Percentiles rank a stretch among this genome's conserved stretches.
Evolutionary conservation across 2,797 vertebrate species (phyloP).

Genomic region (Scyliorhinus canicula): DNA sequence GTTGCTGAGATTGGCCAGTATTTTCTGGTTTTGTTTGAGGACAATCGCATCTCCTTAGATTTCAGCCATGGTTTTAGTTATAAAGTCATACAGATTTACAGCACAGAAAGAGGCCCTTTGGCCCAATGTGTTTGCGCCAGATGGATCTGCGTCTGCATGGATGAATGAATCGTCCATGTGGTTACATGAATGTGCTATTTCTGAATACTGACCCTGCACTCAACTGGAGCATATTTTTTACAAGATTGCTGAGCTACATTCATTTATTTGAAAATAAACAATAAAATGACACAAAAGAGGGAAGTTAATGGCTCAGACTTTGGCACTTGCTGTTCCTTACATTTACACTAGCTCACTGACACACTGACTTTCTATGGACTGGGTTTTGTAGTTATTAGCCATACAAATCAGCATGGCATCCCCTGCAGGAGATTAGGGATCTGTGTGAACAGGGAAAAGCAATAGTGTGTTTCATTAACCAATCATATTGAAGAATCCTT

Average conservation of each 20-base stretch:
- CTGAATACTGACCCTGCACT: neutral
- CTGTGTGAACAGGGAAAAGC: no score
- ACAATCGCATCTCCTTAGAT: neutral
- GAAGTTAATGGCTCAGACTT: neutral
- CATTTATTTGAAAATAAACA: neutral
- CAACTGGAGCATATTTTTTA: neutral
- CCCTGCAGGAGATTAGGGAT: no score
- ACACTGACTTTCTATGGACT: neutral
- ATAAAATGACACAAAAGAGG: neutral
- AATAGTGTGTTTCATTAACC: no score
- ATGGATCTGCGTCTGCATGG: no score
- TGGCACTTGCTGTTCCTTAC: neutral
- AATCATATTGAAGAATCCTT: neutral
- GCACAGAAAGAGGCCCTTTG: no score
- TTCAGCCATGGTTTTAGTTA: neutral
- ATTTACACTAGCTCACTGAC: neutral
- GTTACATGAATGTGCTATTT: neutral
- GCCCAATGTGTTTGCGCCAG: no score
- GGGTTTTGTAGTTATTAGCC: neutral
- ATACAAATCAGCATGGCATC: neutral
- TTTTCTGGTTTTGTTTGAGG: no score
- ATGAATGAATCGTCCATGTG: neutral
- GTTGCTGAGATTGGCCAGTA: no score
- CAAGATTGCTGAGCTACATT: neutral
- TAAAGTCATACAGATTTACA: no score